phyloP scores from a whole-genome alignment of 2,888 invertebrate genomes.

The Drosophila rellima region DNA sequence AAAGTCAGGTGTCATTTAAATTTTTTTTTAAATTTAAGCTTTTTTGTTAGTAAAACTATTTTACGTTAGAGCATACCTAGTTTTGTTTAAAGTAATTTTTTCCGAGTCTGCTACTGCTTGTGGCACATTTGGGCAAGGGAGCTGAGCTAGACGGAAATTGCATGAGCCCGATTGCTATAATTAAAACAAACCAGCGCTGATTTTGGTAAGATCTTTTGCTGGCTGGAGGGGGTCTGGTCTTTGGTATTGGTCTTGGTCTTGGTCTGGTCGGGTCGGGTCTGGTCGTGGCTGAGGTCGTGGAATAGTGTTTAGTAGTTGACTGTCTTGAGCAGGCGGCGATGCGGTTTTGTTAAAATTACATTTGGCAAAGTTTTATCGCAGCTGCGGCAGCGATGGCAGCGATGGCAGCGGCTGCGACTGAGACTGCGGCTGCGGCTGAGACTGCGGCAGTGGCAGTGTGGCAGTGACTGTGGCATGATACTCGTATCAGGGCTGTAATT shows the following conservation, averaged over 20 bases:
- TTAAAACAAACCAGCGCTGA: slow-evolving; percentile 81
- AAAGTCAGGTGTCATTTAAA: no score
- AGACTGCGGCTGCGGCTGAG: slow-evolving; percentile 19
- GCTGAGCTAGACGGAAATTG: slow-evolving; percentile 72
- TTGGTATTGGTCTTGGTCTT: slow-evolving; percentile 5
- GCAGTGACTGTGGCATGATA: slow-evolving; percentile 66
- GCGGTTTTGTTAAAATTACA: slow-evolving; percentile 83
- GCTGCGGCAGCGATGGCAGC: slow-evolving; percentile 52
- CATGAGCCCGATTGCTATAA: slow-evolving; percentile 82
- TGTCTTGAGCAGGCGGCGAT: slow-evolving; percentile 80
- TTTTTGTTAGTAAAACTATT: not conserved
- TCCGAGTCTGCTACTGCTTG: slow-evolving; percentile 2
- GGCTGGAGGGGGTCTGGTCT: not conserved
- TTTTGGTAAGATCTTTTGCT: slow-evolving; percentile 63
- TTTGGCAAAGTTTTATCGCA: slow-evolving; percentile 81
- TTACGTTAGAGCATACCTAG: not conserved
- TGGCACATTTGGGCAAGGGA: slow-evolving; percentile 30
- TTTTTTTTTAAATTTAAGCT: no score
- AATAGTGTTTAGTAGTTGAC: slow-evolving; percentile 23
- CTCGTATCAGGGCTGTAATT: slow-evolving; percentile 72
- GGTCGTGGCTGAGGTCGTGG: slow-evolving; percentile 13
- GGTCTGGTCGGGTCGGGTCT: slow-evolving; percentile 28
- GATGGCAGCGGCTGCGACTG: slow-evolving; percentile 1
- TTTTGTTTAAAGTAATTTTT: not conserved
- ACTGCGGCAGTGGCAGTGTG: slow-evolving; percentile 29